Percentiles rank a stretch among this genome's conserved stretches.
phyloP scores from a whole-genome alignment of 1,140 invertebrate species.

The Orchestia grillus region DNA sequence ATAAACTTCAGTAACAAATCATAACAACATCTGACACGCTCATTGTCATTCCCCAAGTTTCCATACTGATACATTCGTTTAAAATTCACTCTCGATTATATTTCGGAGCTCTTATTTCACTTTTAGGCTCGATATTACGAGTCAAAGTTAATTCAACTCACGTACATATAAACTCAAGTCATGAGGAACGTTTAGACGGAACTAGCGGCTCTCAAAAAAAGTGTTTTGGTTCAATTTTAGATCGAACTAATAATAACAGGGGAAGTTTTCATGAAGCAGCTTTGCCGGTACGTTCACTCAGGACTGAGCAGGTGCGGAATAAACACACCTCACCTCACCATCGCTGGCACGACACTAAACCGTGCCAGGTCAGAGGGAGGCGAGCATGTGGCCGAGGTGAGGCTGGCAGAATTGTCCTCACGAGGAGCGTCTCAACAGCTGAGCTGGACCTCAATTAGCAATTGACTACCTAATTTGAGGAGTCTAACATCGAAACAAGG shows the following conservation, averaged over 20 bases:
- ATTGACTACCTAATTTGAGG: background rate
- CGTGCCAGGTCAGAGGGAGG: background rate
- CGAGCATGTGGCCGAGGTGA: background rate
- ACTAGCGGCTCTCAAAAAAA: background rate
- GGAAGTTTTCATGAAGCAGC: background rate
- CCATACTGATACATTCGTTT: no score
- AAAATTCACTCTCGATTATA: background rate
- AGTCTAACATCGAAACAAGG: background rate
- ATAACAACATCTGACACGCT: no score
- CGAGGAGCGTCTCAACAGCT: background rate
- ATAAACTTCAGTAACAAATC: no score
- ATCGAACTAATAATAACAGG: background rate
- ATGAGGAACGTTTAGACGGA: background rate
- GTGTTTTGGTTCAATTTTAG: background rate
- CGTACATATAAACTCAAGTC: background rate
- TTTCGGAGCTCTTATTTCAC: background rate
- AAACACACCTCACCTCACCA: background rate
- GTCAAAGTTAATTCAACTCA: background rate
- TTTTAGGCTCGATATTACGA: no score
- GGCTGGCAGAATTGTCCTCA: background rate
- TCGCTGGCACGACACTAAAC: background rate
- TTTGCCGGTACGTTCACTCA: background rate
- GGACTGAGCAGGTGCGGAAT: background rate
- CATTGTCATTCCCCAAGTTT: no score
- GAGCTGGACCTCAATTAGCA: background rate